phyloP scores from a whole-genome alignment of 2,888 invertebrate genomes.

The Glaucopsyche alexis region DNA sequence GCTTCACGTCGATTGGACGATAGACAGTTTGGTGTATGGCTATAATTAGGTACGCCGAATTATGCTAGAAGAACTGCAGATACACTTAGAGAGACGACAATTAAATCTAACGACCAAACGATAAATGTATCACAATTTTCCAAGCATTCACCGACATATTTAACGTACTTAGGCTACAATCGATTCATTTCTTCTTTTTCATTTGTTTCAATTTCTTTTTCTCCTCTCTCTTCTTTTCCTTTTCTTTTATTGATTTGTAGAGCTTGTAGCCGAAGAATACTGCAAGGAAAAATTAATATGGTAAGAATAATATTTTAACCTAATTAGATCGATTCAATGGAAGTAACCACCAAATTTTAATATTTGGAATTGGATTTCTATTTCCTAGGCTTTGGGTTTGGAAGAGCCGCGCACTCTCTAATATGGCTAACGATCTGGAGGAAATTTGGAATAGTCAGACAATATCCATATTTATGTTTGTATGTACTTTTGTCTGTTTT shows the following conservation, averaged over 20 bases:
- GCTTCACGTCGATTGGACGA: too few species aligned
- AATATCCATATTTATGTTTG: background rate
- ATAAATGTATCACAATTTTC: conserved; percentile 28
- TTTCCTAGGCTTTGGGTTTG: background rate
- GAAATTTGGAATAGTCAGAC: background rate
- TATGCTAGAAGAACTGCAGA: background rate
- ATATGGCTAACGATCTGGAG: conserved; percentile 11
- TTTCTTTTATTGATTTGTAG: conserved; percentile 88
- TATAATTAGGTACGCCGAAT: background rate
- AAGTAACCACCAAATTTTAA: background rate
- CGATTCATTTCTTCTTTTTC: conserved; percentile 84
- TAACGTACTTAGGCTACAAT: conserved; percentile 4
- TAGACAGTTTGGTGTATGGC: too few species aligned
- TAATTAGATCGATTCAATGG: too few species aligned
- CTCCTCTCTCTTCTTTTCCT: conserved; percentile 87
- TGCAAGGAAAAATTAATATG: conserved; percentile 73
- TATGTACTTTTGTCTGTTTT: too few species aligned
- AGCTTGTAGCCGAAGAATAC: conserved; percentile 93
- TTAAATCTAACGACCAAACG: conserved; percentile 10
- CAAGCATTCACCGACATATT: conserved; percentile 23
- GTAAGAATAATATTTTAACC: background rate
- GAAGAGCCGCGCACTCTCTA: background rate
- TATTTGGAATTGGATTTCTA: background rate
- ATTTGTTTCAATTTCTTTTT: conserved; percentile 89
- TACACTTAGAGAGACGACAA: conserved; percentile 1